These are phyloP conservation scores for Tinea pellionella DNA, from an alignment of 2,888 invertebrate genomes.

Conservation along the genomic window DNA sequence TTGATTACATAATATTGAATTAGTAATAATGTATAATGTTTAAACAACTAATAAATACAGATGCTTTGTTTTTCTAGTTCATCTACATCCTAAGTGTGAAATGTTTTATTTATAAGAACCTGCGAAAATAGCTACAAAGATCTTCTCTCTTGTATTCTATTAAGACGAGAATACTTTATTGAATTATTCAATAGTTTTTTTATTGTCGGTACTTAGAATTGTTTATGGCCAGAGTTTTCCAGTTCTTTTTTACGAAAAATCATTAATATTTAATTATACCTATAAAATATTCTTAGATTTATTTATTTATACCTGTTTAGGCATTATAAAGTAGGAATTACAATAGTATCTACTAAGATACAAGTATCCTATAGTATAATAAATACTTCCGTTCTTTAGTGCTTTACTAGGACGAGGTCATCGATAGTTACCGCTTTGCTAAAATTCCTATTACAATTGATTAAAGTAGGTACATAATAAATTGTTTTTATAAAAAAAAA, in stretches of 20 bases:
- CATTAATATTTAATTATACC: too few species aligned
- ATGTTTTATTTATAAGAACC: not conserved
- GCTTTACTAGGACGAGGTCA: not conserved
- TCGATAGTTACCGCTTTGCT: not conserved
- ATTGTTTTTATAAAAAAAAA: not conserved
- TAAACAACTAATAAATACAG: too few species aligned
- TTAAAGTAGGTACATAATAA: not conserved
- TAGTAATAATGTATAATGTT: too few species aligned
- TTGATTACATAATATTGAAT: too few species aligned
- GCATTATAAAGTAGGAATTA: too few species aligned
- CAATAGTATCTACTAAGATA: not conserved
- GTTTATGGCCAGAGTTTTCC: not conserved
- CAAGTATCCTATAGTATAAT: not conserved
- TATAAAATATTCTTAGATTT: too few species aligned
- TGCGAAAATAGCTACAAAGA: not conserved
- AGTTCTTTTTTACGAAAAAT: too few species aligned
- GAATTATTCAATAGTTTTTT: not conserved
- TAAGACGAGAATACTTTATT: not conserved
- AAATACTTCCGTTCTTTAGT: slow-evolving; percentile 1
- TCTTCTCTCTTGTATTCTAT: not conserved
- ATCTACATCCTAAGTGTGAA: too few species aligned
- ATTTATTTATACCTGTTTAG: too few species aligned
- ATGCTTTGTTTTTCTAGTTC: too few species aligned
- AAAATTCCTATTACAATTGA: not conserved
- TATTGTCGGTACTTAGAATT: not conserved